phyloP scores from a whole-genome alignment of 2,888 invertebrate genomes.

The Luperina testacea region DNA sequence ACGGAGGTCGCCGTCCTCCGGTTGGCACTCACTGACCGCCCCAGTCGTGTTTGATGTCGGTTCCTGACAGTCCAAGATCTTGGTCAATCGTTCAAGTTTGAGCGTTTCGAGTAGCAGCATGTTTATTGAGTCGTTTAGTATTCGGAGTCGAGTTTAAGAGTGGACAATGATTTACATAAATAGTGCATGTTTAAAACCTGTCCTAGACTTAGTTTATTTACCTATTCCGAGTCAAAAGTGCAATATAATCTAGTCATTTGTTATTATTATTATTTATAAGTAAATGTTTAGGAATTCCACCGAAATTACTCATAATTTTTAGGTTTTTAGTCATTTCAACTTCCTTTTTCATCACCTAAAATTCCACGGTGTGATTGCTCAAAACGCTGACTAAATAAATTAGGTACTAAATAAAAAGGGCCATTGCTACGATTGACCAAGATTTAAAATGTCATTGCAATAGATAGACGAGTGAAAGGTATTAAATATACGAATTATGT shows the following conservation, averaged over 20 bases:
- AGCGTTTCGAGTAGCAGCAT: conserved; percentile 52
- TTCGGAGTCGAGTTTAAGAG: conserved; percentile 35
- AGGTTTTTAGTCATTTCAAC: conserved; percentile 33
- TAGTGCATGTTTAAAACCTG: conserved; percentile 9
- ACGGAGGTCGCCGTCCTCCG: conserved; percentile 91
- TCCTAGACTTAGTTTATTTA: conserved; percentile 29
- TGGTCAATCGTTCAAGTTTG: conserved; percentile 80
- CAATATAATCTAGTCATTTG: conserved; percentile 45
- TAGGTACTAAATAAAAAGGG: conserved; percentile 41
- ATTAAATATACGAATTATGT: conserved; percentile 51
- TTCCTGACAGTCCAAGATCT: conserved; percentile 81
- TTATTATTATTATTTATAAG: conserved; percentile 21
- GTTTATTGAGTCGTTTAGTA: conserved; percentile 45
- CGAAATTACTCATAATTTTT: conserved; percentile 40
- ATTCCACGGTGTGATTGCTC: conserved; percentile 62
- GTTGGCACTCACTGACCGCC: conserved; percentile 90
- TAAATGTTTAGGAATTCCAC: conserved; percentile 11
- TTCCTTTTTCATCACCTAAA: conserved; percentile 26
- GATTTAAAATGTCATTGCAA: conserved; percentile 68
- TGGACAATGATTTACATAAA: background rate
- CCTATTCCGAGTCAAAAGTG: conserved; percentile 35
- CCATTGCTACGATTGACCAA: conserved; percentile 69
- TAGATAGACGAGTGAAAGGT: conserved; percentile 56
- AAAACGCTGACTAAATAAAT: conserved; percentile 51
- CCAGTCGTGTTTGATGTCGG: conserved; percentile 88